Conservation (phyloP, 2,888 invertebrate species). For the Drosophila crucigera region DNA sequence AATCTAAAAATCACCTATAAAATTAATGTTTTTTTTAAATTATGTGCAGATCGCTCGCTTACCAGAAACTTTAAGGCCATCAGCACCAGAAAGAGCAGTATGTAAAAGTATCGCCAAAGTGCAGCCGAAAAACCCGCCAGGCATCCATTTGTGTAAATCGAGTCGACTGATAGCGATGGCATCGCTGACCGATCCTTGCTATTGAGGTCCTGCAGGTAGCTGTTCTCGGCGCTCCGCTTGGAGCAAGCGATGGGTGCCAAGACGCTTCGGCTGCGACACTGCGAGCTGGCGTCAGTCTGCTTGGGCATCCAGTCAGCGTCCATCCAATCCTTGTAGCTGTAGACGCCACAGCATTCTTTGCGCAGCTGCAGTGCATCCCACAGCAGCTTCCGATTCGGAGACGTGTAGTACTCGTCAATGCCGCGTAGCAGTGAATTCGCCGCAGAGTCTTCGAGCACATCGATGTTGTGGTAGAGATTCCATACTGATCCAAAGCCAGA, state of each 20-base stretch:
- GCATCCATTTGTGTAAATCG: slow-evolving; percentile 78
- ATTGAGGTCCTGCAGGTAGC: slow-evolving; percentile 28
- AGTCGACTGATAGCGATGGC: slow-evolving; percentile 62
- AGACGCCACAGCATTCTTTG: slow-evolving; percentile 83
- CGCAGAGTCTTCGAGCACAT: slow-evolving; percentile 59
- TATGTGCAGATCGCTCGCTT: slow-evolving; percentile 14
- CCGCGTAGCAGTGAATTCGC: slow-evolving; percentile 78
- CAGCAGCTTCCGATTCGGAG: slow-evolving; percentile 83
- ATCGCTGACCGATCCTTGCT: slow-evolving; percentile 22
- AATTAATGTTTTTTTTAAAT: neutral
- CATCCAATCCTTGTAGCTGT: slow-evolving; percentile 83
- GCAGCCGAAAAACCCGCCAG: slow-evolving; percentile 52
- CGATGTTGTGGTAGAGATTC: slow-evolving; percentile 63
- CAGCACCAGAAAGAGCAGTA: slow-evolving; percentile 59
- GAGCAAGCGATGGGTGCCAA: slow-evolving; percentile 82
- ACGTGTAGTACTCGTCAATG: slow-evolving; percentile 82
- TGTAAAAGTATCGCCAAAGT: slow-evolving; percentile 60
- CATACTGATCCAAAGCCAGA: slow-evolving; percentile 76
- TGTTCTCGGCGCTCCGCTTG: slow-evolving; percentile 53
- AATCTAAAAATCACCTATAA: slow-evolving; percentile 5
- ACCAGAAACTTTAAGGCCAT: slow-evolving; percentile 70
- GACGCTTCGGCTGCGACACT: slow-evolving; percentile 11
- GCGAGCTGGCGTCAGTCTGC: slow-evolving; percentile 9
- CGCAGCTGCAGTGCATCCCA: slow-evolving; percentile 83
- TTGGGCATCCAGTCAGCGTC: slow-evolving; percentile 79